Base-by-base conservation (phyloP, 2,888 invertebrate genomes). In the Lacanobia wlatinum region DNA sequence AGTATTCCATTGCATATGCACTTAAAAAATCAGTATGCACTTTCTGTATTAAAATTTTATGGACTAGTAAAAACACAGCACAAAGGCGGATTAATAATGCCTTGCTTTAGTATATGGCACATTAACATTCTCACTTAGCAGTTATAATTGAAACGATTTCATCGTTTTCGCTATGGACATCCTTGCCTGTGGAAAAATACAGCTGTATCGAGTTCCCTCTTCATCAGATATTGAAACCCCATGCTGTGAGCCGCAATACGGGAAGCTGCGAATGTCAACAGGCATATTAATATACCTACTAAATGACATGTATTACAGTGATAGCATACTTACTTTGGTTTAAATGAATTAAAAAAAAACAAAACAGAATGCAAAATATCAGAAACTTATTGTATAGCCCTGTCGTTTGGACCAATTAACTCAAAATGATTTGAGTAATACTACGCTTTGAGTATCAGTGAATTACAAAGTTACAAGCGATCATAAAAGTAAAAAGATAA, bases 251-350 rank as follows among this genome's bases (percentile, higher is more conserved):
- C 62, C 61, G 69, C 75, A 74, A 85, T 85, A 83, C 78, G 84
- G 83, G 84, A 80, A 87, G 85, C 86, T 70, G 63, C 68, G 56
- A 78, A 83, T 81, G 84, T 87, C 83, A 82, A 77, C 78, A 83
- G 62, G 77, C 62, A 82, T 79, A 72, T 78, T 79, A 80, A 84
- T 82, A 81, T n/a, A 86, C 4, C 2, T 28, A 70, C 70, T 73
- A 46, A n/a, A 69, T 72, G 63, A 78, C 71, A 78, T 23, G 53
- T 61, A 62, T 75, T 66, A 71, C 65, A 23, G 23, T 56, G 48
- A 70, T 73, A 28, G n/a, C 46, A 53, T 75, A 55, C 55, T 80
- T 62, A 60, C 16, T 52, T 60, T 48, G 52, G 58, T 58, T 43
- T 70, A 73, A 62, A 58, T 52, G 28, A 28, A 1, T n/a, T 60